Conservation (phyloP, 2,888 invertebrate genomes). For the Diarsia dahlii region DNA sequence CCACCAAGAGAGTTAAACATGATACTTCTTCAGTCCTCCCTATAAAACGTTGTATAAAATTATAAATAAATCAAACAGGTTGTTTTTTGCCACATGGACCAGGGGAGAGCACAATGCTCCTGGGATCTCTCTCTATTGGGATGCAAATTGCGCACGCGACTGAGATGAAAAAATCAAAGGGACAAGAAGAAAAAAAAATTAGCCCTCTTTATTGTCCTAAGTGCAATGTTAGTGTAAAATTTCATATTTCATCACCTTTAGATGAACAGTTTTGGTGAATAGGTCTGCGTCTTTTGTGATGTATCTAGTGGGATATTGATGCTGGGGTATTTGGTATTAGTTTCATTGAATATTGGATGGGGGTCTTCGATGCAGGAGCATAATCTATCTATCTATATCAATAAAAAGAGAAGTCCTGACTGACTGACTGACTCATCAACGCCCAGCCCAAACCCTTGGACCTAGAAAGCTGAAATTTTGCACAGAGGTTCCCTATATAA, state of each 20-base stretch:
- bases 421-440: too few relatives aligned
- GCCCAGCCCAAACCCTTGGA: too few relatives aligned
- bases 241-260: constrained; percentile 76
- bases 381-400: too few relatives aligned
- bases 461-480: too few relatives aligned
- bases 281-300: constrained; percentile 17
- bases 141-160: constrained; percentile 74
- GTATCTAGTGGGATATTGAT: constrained; percentile 18
- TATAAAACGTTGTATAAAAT: constrained; percentile 9
- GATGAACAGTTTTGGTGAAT: constrained; percentile 45
- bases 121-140: constrained; percentile 43
- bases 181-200: constrained; percentile 48
- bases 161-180: constrained; percentile 64
- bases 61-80: constrained; percentile 66
- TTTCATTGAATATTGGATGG: not conserved
- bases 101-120: constrained; percentile 39
- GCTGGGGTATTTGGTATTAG: constrained; percentile 1
- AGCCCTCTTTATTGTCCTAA: constrained; percentile 40
- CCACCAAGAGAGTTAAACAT: not conserved
- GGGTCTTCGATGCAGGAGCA: too few relatives aligned
- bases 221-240: constrained; percentile 70
- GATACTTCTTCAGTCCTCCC: constrained; percentile 3
- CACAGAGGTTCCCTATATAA: too few relatives aligned
- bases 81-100: constrained; percentile 52
- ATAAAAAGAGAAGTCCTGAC: too few relatives aligned